Base-by-base conservation (phyloP, 2,113 vertebrate species). In the Zosterops japonicus region DNA sequence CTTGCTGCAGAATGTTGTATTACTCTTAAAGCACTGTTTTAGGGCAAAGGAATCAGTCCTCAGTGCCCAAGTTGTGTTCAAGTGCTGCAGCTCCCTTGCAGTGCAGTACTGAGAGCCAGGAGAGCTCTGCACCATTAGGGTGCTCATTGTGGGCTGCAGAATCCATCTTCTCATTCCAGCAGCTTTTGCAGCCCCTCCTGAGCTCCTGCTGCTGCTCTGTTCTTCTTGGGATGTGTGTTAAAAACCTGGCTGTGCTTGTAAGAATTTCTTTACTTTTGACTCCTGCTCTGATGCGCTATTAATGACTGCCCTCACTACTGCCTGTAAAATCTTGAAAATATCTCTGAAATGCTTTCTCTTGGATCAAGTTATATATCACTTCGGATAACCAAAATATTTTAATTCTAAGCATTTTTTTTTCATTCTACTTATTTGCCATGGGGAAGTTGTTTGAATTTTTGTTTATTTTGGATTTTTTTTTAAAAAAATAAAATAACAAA, bases 31-130 rank as follows among this genome's bases (percentile, higher is more conserved):
- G 6, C 28, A 7, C 12, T 53, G 14, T n/a, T 69, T 39, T 33
- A 47, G 29, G 16, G 41, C 22, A 33, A 29, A 67, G 22, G 7
- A 46, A 7, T 36, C 47, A 9, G 8, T 18, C 5, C 12, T 59
- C 25, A 28, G 13, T 8, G 2, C 14, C 18, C 56, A 59, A 50
- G 14, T 42, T 28, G 14, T 41, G 12, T 42, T 29, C 36, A 5
- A 20, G 6, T 8, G 5, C 55, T 61, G 46, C 9, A 47, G 18
- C 27, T 65, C 36, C 11, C 15, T 23, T 29, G 41, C 27, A 36
- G 27, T 3, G 21, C 8, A 13, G 57, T 5, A 2, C 3, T 7
- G 35, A 63, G 21, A 36, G 9, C 15, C 8, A 8, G 1, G 0
- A 57, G 53, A n/a, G 7, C 65, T 35, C 35, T 36, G 64, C 19